A percentile compares a stretch with the other conserved stretches of the same genome.
phyloP scores from a whole-genome alignment of 1,140 invertebrate genomes.

The Megalopta genalis region DNA sequence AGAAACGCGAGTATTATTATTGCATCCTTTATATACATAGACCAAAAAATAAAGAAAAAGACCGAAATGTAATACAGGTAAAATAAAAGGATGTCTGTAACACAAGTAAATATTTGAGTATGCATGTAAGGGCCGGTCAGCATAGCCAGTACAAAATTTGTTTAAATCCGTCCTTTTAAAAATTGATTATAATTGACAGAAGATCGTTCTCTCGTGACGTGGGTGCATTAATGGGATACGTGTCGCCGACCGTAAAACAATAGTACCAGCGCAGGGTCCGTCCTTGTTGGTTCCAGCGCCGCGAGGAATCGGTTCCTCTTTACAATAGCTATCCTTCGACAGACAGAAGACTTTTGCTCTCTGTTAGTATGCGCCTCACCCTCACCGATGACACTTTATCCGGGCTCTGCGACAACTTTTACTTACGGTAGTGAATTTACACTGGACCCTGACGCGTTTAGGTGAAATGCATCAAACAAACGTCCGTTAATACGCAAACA shows the following conservation, averaged over 20 bases:
- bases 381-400: constrained; percentile 63
- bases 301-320: constrained; percentile 49
- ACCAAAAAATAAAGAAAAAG: too few species aligned
- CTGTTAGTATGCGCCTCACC: constrained; percentile 67
- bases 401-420: constrained; percentile 27
- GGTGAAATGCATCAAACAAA: background rate
- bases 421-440: constrained; percentile 2
- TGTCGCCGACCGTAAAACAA: constrained; percentile 53
- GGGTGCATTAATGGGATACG: constrained; percentile 41
- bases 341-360: constrained; percentile 44
- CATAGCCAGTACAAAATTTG: too few species aligned
- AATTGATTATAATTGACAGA: constrained; percentile 59
- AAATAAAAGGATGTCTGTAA: too few species aligned
- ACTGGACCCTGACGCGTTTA: background rate
- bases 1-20: too few species aligned
- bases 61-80: too few species aligned
- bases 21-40: too few species aligned
- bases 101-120: too few species aligned
- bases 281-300: constrained; percentile 39
- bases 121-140: too few species aligned
- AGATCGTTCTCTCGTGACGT: constrained; percentile 43
- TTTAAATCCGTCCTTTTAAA: constrained; percentile 20
- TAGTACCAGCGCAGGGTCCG: constrained; percentile 28
- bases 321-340: constrained; percentile 43
- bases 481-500: background rate